Evolutionary conservation across 2,888 invertebrate species (phyloP).

Genomic region (Hypselothyrea guttata): DNA sequence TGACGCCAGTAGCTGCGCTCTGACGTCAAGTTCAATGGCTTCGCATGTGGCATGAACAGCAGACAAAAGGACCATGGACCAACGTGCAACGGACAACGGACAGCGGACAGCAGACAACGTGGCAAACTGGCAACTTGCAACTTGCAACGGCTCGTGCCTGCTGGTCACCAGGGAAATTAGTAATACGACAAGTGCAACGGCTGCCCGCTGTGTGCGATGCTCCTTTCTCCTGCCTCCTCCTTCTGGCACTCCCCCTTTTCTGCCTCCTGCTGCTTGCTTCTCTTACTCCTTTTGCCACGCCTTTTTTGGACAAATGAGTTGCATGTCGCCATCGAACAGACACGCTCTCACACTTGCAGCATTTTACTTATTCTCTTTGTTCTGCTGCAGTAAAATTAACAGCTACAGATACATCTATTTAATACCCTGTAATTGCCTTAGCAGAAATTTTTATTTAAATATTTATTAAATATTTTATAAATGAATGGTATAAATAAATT

Average conservation of each 20-base stretch:
- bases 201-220: conserved; percentile 30
- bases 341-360: conserved; percentile 13
- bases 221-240: not conserved
- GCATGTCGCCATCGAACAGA: conserved; percentile 56
- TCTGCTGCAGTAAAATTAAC: conserved; percentile 13
- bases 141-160: conserved; percentile 28
- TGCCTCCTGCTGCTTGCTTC: not conserved
- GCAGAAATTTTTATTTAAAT: too few species aligned
- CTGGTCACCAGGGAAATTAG: conserved; percentile 77
- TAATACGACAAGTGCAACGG: conserved; percentile 75
- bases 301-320: conserved; percentile 67
- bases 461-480: too few species aligned
- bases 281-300: not conserved
- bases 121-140: conserved; percentile 23
- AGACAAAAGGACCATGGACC: too few species aligned
- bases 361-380: conserved; percentile 72
- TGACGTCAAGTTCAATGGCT: conserved; percentile 28
- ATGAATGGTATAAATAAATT: too few species aligned
- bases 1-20: conserved; percentile 38
- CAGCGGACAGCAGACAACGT: not conserved
- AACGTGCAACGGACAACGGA: not conserved
- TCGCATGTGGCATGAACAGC: conserved; percentile 8
- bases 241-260: not conserved
- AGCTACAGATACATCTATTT: too few species aligned
- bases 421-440: too few species aligned